phyloP scores from a whole-genome alignment of 2,113 vertebrate genomes.

The Myiozetetes cayanensis region DNA sequence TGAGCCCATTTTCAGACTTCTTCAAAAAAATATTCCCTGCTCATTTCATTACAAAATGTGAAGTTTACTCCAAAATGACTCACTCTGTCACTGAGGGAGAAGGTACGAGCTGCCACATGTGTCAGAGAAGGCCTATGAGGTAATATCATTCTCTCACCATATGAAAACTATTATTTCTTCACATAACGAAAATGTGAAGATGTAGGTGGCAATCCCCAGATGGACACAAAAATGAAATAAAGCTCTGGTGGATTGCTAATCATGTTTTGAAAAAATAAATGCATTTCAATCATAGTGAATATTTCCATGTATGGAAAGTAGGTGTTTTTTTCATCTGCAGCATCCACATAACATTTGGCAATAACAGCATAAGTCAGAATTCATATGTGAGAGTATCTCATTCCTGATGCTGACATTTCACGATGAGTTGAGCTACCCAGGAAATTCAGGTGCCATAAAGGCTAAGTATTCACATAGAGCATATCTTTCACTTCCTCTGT shows the following conservation, averaged over 20 bases:
- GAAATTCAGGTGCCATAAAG: conserved; percentile 31
- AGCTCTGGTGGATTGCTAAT: background rate
- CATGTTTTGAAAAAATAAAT: background rate
- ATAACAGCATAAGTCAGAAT: background rate
- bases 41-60: background rate
- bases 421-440: background rate
- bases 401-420: conserved; percentile 7
- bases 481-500: background rate
- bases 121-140: conserved; percentile 28
- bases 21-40: background rate
- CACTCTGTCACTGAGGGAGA: conserved; percentile 31
- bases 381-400: background rate
- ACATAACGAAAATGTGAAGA: conserved; percentile 12
- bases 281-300: background rate
- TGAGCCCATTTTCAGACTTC: background rate
- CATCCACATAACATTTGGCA: background rate
- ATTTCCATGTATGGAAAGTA: background rate
- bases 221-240: background rate
- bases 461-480: background rate
- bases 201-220: conserved; percentile 23
- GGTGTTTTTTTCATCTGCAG: background rate
- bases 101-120: conserved; percentile 30
- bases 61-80: conserved; percentile 41
- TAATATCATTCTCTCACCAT: conserved; percentile 28
- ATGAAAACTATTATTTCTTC: conserved; percentile 38